phyloP scores from a whole-genome alignment of 2,113 vertebrate species.

The Mobula hypostoma region DNA sequence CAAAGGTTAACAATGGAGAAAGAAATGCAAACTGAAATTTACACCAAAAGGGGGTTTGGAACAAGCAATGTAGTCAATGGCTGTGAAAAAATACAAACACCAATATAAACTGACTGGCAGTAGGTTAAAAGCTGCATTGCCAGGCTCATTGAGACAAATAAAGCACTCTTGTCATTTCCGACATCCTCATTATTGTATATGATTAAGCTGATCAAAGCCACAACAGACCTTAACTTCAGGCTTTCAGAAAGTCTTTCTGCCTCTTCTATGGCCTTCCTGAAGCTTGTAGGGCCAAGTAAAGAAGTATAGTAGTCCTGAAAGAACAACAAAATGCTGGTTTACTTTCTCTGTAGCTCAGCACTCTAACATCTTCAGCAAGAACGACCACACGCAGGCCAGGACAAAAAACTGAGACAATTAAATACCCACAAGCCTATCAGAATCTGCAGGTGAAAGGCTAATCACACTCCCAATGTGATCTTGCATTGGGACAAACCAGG shows the following conservation, averaged over 20 bases:
- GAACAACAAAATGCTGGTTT: constrained; percentile 38
- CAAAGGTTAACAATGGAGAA: neutral
- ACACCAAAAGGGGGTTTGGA: neutral
- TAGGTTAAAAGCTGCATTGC: neutral
- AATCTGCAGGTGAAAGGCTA: neutral
- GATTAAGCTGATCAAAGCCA: neutral
- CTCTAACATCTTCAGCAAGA: neutral
- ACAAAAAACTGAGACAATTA: neutral
- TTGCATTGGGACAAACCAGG: neutral
- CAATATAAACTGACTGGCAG: neutral
- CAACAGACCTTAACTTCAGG: constrained; percentile 77
- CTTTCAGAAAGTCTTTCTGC: constrained; percentile 93
- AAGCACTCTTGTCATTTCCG: neutral
- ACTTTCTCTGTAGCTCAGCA: neutral
- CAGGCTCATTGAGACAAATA: neutral
- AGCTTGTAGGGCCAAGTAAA: constrained; percentile 77
- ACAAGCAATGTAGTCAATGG: no score
- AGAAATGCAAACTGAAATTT: neutral
- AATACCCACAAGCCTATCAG: neutral
- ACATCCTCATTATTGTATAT: neutral
- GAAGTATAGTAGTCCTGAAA: constrained; percentile 82
- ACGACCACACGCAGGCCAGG: neutral
- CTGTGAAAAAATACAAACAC: neutral
- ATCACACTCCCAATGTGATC: neutral
- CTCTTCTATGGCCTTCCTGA: constrained; percentile 93